phyloP scores from a whole-genome alignment of 2,888 invertebrate genomes.

The Cataglyphis albicans region DNA sequence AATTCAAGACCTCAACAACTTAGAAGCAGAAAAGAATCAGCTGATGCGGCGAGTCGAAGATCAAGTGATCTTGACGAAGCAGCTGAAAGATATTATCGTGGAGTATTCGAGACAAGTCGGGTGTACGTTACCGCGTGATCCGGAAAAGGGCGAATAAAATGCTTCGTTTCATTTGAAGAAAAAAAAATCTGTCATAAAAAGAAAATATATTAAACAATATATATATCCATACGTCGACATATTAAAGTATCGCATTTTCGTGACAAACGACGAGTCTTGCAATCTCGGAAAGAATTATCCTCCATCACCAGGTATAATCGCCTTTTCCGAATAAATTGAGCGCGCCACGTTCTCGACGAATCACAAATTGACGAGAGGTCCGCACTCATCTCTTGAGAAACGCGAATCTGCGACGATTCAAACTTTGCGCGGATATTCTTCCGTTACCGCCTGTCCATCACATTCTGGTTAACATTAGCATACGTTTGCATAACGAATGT shows the following conservation, averaged over 20 bases:
- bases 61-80: slow-evolving; percentile 29
- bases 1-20: slow-evolving; percentile 15
- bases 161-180: slow-evolving; percentile 1
- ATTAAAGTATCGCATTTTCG: slow-evolving; percentile 17
- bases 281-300: neutral
- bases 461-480: slow-evolving; percentile 59
- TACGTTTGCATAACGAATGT: slow-evolving; percentile 69
- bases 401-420: neutral
- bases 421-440: slow-evolving; percentile 47
- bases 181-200: slow-evolving; percentile 17
- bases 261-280: neutral
- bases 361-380: slow-evolving; percentile 6
- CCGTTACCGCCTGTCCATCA: slow-evolving; percentile 45
- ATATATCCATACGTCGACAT: neutral
- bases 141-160: slow-evolving; percentile 4
- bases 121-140: slow-evolving; percentile 20
- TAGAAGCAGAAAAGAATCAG: slow-evolving; percentile 22
- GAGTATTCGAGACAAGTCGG: slow-evolving; percentile 32
- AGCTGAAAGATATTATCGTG: slow-evolving; percentile 23
- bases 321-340: slow-evolving; percentile 18
- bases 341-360: slow-evolving; percentile 20
- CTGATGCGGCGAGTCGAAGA: slow-evolving; percentile 26
- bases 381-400: neutral
- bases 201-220: neutral
- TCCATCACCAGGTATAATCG: neutral